These are phyloP conservation scores for Pristionchus japonicus DNA, from an alignment of 2,888 invertebrate species.

Conservation along the genomic window DNA sequence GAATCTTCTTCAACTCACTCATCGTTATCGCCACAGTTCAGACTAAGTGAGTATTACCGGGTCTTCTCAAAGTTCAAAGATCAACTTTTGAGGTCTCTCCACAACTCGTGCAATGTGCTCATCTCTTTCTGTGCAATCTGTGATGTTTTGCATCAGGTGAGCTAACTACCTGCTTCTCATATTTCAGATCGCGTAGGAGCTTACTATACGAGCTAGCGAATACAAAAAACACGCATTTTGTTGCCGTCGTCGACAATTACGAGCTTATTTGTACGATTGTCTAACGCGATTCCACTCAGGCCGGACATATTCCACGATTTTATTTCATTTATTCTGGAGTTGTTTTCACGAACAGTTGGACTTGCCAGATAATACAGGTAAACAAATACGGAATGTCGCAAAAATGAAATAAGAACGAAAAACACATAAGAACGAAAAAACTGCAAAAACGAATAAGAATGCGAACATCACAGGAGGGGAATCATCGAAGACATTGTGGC, in stretches of 20 bases:
- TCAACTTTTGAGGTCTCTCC: constrained; percentile 34
- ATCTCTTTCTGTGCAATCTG: constrained; percentile 9
- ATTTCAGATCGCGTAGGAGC: too few species aligned
- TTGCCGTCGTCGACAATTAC: too few species aligned
- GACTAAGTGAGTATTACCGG: neutral
- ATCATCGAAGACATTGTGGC: too few species aligned
- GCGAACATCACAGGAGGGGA: too few species aligned
- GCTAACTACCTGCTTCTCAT: neutral
- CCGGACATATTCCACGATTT: constrained; percentile 37
- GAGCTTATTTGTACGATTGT: neutral
- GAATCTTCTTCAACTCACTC: constrained; percentile 34
- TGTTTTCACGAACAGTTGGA: constrained; percentile 39
- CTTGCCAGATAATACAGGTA: constrained; percentile 20
- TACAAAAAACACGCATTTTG: too few species aligned
- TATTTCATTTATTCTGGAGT: constrained; percentile 38
- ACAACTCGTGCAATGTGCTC: constrained; percentile 25
- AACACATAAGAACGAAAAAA: neutral
- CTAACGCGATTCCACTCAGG: neutral
- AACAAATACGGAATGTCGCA: too few species aligned
- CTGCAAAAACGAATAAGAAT: too few species aligned
- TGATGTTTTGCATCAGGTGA: constrained; percentile 34
- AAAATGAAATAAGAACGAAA: neutral
- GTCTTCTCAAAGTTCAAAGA: neutral
- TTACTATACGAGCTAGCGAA: too few species aligned
- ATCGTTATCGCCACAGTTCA: constrained; percentile 26